Evolutionary conservation across 2,113 vertebrate species (phyloP), one percentile per base, ranked within the genome.

Genomic region (Perognathus longimembris): DNA sequence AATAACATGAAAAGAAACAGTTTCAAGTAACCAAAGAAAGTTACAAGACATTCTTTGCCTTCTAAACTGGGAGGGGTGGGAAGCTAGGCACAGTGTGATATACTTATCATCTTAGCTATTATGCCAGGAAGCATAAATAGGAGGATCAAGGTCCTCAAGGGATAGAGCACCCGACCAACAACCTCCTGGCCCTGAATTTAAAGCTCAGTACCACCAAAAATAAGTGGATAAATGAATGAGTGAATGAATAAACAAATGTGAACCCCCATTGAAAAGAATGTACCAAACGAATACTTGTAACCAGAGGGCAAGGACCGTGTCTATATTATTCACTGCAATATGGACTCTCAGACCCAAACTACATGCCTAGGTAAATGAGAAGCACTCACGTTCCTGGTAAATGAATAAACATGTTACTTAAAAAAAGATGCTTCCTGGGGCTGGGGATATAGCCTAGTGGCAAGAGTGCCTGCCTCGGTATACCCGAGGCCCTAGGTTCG

Each of bases 321-420:
- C 86, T 91, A 57, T 97, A 96, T 98, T 98, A 98, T 6, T 63
- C 57, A 75, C 96, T 97, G 98, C 95, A 77, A 50, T 97, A 98
- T 97, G 97, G 97, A 98, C 97, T 97, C 98, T 97, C 97, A 98
- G 94, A 96, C 98, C 26, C 57, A 79, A 74, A 22, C 4, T 71
- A 7, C 15, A 74, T 73, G 28, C 9, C 78, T 18, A 45, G 30
- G 8, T 71, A 88, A 21, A 40, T 15, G 36, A 21, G 18, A 61
- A 80, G 18, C 15, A 63, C 38, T 64, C 22, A 28, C n/a, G 97
- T 97, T 97, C 4, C 30, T 75, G 14, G 81, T 54, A 83, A 87
- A 18, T 74, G 34, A 75, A 26, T 76, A 30, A 42, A 70, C 73
- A 76, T 57, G 24, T 59, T 54, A 18, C 26, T 40, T 38, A 21